phyloP scores from a whole-genome alignment of 92 coral and sea anemone genomes.

The Porites evermanni region DNA sequence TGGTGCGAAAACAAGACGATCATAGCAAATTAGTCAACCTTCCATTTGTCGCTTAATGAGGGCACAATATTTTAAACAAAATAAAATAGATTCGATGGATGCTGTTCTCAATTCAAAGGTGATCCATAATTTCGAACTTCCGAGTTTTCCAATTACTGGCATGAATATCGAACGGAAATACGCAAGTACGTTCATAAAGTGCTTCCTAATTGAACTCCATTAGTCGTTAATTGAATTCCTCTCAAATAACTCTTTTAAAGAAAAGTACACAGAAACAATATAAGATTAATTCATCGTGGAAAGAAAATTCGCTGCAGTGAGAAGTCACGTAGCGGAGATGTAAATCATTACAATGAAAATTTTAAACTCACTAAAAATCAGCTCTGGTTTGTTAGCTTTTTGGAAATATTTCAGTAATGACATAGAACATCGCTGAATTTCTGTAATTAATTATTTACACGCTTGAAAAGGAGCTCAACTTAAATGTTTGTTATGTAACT shows the following conservation, averaged over 20 bases:
- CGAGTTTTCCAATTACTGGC: not conserved
- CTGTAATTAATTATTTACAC: too few relatives aligned
- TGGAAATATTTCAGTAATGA: too few relatives aligned
- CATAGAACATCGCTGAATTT: too few relatives aligned
- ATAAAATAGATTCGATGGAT: not conserved
- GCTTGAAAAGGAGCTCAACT: too few relatives aligned
- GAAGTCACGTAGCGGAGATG: not conserved
- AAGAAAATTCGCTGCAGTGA: too few relatives aligned
- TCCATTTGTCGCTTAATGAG: not conserved
- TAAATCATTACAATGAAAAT: not conserved
- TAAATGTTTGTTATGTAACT: too few relatives aligned
- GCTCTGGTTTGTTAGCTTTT: not conserved
- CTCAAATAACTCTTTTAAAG: slow-evolving; percentile 1
- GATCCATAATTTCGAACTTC: not conserved
- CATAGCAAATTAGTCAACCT: too few relatives aligned
- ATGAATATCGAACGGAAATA: slow-evolving; percentile 16
- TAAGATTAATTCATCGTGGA: not conserved
- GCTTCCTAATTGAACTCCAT: slow-evolving; percentile 18
- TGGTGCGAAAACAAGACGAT: too few relatives aligned
- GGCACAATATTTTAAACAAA: slow-evolving; percentile 16
- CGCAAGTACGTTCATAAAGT: slow-evolving; percentile 20
- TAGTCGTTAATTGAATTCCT: slow-evolving; percentile 23
- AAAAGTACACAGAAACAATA: slow-evolving; percentile 6
- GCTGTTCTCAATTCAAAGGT: not conserved
- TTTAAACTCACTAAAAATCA: not conserved